Base-by-base conservation (phyloP, 2,888 invertebrate species). In the Zonitis immaculata region DNA sequence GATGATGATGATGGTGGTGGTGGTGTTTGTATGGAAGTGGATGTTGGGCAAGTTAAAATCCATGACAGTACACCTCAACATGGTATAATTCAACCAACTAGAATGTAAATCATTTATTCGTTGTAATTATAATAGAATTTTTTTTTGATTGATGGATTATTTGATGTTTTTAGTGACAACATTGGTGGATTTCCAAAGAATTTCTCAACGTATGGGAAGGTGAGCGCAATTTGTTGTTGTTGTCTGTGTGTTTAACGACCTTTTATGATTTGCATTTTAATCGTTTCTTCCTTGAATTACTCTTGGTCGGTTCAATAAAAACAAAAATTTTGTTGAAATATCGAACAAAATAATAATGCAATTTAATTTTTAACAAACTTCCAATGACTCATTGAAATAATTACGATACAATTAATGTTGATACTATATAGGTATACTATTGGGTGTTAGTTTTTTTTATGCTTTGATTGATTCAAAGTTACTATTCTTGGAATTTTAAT, bases 61-160 rank as follows among this genome's bases (percentile, higher is more conserved):
- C 89, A 89, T 69, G 89, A 89, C 71, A 86, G 87, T 71, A 86
- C 87, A 1, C 82, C 88, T 27, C 84, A 88, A 73, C 79, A 82
- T 68, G 84, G 85, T 39, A 80, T 85, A 65, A 86, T 87, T 68
- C 84, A 85, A 52, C 60, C 66, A 3, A 57, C 55, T 30, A 63
- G 64, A 51, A 54, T 64, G 71, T 72, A 66, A 75, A 77, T 66
- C 0, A 14, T 35, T 9, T 35, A 2, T 35, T 14, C 7, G n/a
- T n/a, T n/a, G n/a, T n/a, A n/a, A n/a, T n/a, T n/a, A n/a, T n/a
- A n/a, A n/a, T 27, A 27, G 8, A 8, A 9, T 2, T 16, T 35
- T 8, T 6, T 25, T 44, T 43, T 26, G 12, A 26, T 4, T 12
- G 26, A 49, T 54, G 48, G 54, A 47, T 44, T 30, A 49, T 54